Conservation (phyloP, 2,888 invertebrate genomes). For the Lasioglossum villosulum region DNA sequence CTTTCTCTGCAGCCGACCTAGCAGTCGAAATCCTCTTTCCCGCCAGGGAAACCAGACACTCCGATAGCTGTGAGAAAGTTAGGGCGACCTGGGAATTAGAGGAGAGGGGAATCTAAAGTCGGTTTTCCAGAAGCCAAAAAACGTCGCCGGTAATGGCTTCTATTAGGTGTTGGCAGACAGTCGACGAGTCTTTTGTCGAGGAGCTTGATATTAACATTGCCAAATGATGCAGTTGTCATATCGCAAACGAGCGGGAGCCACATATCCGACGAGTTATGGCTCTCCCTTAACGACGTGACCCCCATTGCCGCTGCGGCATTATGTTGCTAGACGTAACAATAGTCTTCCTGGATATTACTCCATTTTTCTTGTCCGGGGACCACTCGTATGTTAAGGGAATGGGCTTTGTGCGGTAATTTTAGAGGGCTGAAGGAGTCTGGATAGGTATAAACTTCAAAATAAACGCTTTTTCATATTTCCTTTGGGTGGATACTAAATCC, state of each 20-base stretch:
- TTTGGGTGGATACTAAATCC: too few relatives aligned
- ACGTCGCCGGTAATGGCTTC: neutral
- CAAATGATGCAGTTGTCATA: neutral
- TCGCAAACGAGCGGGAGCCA: neutral
- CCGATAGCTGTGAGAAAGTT: conserved; percentile 1
- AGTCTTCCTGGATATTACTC: neutral
- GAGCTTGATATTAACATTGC: neutral
- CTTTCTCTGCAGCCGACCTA: neutral
- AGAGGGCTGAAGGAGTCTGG: too few relatives aligned
- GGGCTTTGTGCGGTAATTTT: neutral
- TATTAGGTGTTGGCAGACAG: neutral
- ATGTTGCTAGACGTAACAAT: neutral
- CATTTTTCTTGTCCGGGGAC: conserved; percentile 1
- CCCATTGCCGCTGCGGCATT: neutral
- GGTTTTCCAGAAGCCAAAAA: conserved; percentile 9
- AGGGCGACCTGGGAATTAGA: neutral
- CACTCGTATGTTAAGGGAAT: neutral
- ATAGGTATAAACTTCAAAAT: too few relatives aligned
- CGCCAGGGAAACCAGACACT: neutral
- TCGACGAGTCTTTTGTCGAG: neutral
- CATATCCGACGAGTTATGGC: neutral
- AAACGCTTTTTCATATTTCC: too few relatives aligned
- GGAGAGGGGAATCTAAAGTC: neutral
- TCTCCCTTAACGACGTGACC: neutral
- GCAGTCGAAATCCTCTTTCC: neutral